Base-by-base conservation (phyloP, 2,797 vertebrate species). In the Enteromius unitaeniatus region DNA sequence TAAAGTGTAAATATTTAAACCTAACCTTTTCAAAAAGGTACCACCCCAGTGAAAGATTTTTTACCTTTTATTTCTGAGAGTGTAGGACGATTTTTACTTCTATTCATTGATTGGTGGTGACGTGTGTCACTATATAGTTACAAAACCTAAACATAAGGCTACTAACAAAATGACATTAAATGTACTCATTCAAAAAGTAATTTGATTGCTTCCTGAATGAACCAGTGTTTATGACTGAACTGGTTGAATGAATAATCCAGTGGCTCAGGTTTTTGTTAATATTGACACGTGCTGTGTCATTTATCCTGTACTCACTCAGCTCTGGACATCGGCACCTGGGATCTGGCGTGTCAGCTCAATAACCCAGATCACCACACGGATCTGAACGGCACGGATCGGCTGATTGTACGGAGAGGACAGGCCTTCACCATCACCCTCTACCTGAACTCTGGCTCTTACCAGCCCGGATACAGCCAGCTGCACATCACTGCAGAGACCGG, bases 391-490 rank as follows among this genome's bases (percentile, higher is more conserved):
- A 64, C 84, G 1, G 85, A 92, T 1, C 93, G 88, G n/a, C 94
- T 99, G 87, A 94, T 99, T 11, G 92, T 99, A 75, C 94, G 98
- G 65, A 92, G 97, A 58, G 98, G 97, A 0, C 96, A 97, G 87
- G 78, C 90, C 1, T 99, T 99, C 90, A 67, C 86, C 21, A 79
- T 97, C 92, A 95, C 91, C 0, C 93, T 99, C 81, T 70, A 88
- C 85, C 97, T 97, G 15, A 89, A 90, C 1, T 96, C 95, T 6
- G 94, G 96, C 0, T 85, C 2, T 65, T 97, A 94, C 0, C 90
- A 97, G 37, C 93, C 95, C 0, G 93, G 94, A 0, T 80, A 91
- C 91, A 96, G 95, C 91, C 92, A 91, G 34, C 92, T 99, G 1
- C 85, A 93, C 85, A 95, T 95, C 85, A 87, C 88, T 0, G 95